Base-by-base conservation (phyloP, 1,140 invertebrate species). In the Lepidurus couesii region DNA sequence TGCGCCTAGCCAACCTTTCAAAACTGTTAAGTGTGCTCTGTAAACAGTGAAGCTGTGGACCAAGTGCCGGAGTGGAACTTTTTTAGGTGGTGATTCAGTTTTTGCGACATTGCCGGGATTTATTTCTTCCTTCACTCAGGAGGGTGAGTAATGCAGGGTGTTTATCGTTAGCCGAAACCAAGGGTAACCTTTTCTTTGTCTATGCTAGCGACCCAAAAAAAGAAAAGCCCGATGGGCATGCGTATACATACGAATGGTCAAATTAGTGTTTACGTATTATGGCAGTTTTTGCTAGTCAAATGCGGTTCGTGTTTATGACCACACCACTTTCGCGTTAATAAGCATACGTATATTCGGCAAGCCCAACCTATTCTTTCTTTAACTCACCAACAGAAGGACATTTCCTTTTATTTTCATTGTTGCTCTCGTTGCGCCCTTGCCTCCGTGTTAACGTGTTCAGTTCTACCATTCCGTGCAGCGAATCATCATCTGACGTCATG, bases 131-230 rank as follows among this genome's bases (percentile, higher is more conserved):
- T 21, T 7, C 53, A 65, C 16, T 65, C 53, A 65, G 21, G 53
- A 65, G 53, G 53, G 53, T 65, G 53, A 65, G 53, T 65, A 65
- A 65, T 65, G 53, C 53, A 65, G 53, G 53, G 53, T 65, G 53
- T 65, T 34, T 65, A 65, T 65, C 53, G 53, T 65, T 65, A 65
- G 16, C 53, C 53, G 53, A 65, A 65, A 65, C 53, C 53, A 21
- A 65, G 53, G 53, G 53, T 65, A 65, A 65, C 53, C 53, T 65
- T 65, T 21, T 65, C 53, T 65, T 65, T 65, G 53, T 65, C 53
- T 65, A 65, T 21, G 5, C 21, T 65, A n/a, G 53, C 53, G 21
- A 13, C 53, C 34, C 34, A 34, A 34, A 34, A 34, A 34, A 34
- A 34, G 34, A 21, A 65, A 65, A 65, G 21, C 21, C 53, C 53